A percentile compares a stretch with the other conserved stretches of the same genome.
Conservation (phyloP, 2,888 invertebrate genomes). For the Drosophila subsilvestris region DNA sequence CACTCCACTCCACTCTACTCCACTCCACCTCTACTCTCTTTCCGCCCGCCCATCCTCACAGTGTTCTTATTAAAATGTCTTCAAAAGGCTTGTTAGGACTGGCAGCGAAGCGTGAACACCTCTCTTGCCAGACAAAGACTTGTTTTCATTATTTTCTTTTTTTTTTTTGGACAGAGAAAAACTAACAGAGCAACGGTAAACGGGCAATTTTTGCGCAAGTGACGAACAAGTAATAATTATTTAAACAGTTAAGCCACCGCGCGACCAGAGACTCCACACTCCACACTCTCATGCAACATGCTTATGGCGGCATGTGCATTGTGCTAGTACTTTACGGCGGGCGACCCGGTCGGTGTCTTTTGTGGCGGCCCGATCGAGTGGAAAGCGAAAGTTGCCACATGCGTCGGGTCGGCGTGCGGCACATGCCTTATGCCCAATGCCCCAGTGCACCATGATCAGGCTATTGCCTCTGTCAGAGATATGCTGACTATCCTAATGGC, state of each 20-base stretch:
- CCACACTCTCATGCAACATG: constrained; percentile 30
- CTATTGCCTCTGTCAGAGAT: constrained; percentile 15
- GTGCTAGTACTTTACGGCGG: constrained; percentile 3
- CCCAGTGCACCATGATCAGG: constrained; percentile 5
- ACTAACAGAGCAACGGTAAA: constrained; percentile 52
- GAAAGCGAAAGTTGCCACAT: constrained; percentile 51
- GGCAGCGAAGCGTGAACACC: constrained; percentile 45
- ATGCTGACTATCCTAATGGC: constrained; percentile 37
- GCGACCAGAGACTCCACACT: background rate
- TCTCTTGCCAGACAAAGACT: constrained; percentile 41
- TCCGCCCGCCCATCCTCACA: constrained; percentile 7
- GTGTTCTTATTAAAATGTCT: constrained; percentile 56
- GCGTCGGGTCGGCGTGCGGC: background rate
- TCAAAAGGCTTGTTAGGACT: constrained; percentile 39
- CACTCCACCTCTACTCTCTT: constrained; percentile 17
- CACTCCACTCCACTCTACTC: background rate
- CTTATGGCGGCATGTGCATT: constrained; percentile 1
- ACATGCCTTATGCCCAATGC: constrained; percentile 11
- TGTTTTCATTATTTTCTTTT: constrained; percentile 41
- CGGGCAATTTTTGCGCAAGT: constrained; percentile 54
- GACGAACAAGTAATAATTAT: constrained; percentile 54
- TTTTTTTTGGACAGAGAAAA: constrained; percentile 34
- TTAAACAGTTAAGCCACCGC: constrained; percentile 47
- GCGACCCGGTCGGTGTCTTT: constrained; percentile 20
- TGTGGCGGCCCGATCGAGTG: constrained; percentile 42